Percentiles rank a stretch among this genome's conserved stretches.
phyloP scores from a whole-genome alignment of 2,113 vertebrate species.

The Eretmochelys imbricata region DNA sequence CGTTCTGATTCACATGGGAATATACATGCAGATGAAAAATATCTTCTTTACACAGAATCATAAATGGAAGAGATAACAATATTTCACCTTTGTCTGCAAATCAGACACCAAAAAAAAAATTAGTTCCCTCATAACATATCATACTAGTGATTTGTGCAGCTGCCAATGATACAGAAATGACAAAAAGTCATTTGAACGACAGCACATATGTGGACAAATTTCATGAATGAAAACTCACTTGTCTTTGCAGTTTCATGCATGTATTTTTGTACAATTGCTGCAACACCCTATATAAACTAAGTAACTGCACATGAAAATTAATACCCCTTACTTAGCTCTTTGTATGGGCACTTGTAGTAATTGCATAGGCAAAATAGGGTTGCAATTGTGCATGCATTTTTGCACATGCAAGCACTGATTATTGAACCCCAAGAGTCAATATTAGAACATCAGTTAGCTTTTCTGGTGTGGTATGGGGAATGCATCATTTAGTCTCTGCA shows the following conservation, averaged over 20 bases:
- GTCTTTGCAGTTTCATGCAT: not conserved
- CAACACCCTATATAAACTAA: not conserved
- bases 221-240: not conserved
- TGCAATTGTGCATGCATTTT: not conserved
- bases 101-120: not conserved
- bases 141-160: not conserved
- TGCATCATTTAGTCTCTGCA: too few relatives aligned
- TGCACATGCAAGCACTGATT: not conserved
- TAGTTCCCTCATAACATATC: not conserved
- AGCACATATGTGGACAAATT: not conserved
- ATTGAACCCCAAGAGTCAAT: not conserved
- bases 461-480: too few relatives aligned
- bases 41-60: not conserved
- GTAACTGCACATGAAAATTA: not conserved
- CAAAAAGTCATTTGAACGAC: not conserved
- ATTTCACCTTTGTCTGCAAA: not conserved
- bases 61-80: not conserved
- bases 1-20: not conserved
- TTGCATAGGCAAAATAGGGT: too few relatives aligned
- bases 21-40: not conserved
- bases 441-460: not conserved
- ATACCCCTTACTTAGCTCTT: not conserved
- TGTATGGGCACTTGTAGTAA: not conserved
- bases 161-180: not conserved
- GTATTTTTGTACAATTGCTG: not conserved